A percentile compares a stretch with the other conserved stretches of the same genome.
These are phyloP conservation scores for Rhingia campestris DNA, from an alignment of 2,888 invertebrate species.

Conservation along the genomic window DNA sequence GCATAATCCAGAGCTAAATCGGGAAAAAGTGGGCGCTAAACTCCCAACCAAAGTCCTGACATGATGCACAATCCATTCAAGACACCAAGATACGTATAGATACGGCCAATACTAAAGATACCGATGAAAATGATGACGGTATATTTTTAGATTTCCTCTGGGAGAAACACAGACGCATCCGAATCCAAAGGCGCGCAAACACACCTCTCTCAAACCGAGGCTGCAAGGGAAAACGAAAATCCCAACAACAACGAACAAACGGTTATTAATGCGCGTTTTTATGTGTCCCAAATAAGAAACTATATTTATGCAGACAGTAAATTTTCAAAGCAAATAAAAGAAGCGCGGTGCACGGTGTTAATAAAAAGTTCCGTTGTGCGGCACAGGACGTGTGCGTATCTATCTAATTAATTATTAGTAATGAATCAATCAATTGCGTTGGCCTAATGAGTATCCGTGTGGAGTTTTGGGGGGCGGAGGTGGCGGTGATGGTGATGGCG, in stretches of 20 bases:
- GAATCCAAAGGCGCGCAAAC: neutral
- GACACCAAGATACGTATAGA: conserved; percentile 17
- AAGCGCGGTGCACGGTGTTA: conserved; percentile 39
- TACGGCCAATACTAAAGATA: conserved; percentile 37
- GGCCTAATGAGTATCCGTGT: conserved; percentile 55
- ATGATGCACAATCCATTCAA: conserved; percentile 30
- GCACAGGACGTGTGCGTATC: conserved; percentile 40
- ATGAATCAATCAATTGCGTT: conserved; percentile 72
- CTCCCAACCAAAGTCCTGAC: conserved; percentile 43
- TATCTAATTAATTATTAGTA: conserved; percentile 70
- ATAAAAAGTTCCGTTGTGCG: conserved; percentile 49
- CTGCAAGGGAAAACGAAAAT: neutral
- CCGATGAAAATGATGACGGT: conserved; percentile 60
- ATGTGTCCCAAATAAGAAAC: conserved; percentile 70
- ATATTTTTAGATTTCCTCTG: conserved; percentile 69
- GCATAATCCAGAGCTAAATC: conserved; percentile 53
- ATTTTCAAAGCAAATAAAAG: conserved; percentile 63
- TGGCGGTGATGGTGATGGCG: neutral
- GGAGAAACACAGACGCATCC: conserved; percentile 44
- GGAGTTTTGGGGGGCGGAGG: neutral
- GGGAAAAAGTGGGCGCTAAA: conserved; percentile 66
- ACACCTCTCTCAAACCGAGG: conserved; percentile 25
- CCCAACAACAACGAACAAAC: conserved; percentile 8
- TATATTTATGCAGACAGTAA: conserved; percentile 70
- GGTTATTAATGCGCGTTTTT: conserved; percentile 52